Conservation (phyloP, 2,113 vertebrate species). For the Azemiops feae region DNA sequence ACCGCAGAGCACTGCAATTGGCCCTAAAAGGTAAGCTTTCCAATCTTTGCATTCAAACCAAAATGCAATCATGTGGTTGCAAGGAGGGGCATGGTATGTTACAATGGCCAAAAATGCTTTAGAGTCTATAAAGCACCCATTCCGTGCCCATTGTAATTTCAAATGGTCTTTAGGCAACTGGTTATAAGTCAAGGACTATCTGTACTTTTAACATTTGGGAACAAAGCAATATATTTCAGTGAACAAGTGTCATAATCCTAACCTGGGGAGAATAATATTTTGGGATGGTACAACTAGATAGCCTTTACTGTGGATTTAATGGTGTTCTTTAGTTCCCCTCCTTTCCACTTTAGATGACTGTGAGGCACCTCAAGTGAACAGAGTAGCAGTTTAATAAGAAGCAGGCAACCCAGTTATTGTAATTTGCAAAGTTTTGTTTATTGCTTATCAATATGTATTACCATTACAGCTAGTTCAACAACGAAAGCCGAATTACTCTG, state of each 20-base stretch:
- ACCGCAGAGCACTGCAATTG: not conserved
- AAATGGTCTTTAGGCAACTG: not conserved
- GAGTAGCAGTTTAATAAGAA: not conserved
- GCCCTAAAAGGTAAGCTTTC: not conserved
- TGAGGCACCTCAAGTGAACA: not conserved
- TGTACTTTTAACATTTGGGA: not conserved
- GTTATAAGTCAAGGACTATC: not conserved
- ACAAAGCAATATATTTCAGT: not conserved
- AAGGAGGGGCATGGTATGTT: not conserved
- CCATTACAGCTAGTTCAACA: not conserved
- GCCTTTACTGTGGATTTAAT: not conserved
- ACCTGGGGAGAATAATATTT: not conserved
- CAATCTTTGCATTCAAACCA: not conserved
- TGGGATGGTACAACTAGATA: not conserved
- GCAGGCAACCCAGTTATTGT: not conserved
- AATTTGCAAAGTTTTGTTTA: not conserved
- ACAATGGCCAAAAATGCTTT: not conserved
- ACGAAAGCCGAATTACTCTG: not conserved
- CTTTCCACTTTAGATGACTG: not conserved
- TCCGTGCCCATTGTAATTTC: not conserved
- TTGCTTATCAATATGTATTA: not conserved
- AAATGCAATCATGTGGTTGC: not conserved
- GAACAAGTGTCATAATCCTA: not conserved
- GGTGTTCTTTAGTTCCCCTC: not conserved
- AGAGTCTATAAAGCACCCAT: not conserved